Conservation (phyloP, 2,113 vertebrate genomes). For the Osmerus mordax region DNA sequence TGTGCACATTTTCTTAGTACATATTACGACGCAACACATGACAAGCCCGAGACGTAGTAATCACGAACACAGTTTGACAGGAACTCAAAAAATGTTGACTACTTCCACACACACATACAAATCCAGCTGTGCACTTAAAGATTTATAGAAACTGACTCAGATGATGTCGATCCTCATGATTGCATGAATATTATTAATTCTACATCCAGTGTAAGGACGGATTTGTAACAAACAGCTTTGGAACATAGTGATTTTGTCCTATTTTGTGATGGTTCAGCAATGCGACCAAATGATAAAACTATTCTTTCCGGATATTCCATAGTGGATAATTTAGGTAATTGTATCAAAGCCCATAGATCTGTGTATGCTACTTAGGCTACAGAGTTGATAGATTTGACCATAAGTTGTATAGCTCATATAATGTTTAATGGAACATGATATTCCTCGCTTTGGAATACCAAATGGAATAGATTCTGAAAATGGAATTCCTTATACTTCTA, state of each 20-base stretch:
- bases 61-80: neutral
- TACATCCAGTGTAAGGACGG: neutral
- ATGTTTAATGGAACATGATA: too few species aligned
- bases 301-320: neutral
- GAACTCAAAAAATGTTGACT: neutral
- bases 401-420: neutral
- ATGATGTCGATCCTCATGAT: neutral
- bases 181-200: neutral
- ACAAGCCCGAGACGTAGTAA: too few species aligned
- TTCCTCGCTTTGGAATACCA: too few species aligned
- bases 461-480: too few species aligned
- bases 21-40: too few species aligned
- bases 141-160: neutral
- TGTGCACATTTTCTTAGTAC: neutral
- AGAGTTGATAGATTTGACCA: too few species aligned
- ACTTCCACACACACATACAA: neutral
- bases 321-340: neutral
- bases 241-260: neutral
- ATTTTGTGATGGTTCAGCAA: neutral
- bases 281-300: neutral
- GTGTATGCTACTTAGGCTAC: too few species aligned
- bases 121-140: neutral
- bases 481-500: too few species aligned
- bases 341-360: neutral
- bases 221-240: neutral